Percentiles rank a stretch among this genome's conserved stretches.
These are phyloP conservation scores for Trialeurodes vaporariorum DNA, from an alignment of 1,140 invertebrate species.

Conservation along the genomic window DNA sequence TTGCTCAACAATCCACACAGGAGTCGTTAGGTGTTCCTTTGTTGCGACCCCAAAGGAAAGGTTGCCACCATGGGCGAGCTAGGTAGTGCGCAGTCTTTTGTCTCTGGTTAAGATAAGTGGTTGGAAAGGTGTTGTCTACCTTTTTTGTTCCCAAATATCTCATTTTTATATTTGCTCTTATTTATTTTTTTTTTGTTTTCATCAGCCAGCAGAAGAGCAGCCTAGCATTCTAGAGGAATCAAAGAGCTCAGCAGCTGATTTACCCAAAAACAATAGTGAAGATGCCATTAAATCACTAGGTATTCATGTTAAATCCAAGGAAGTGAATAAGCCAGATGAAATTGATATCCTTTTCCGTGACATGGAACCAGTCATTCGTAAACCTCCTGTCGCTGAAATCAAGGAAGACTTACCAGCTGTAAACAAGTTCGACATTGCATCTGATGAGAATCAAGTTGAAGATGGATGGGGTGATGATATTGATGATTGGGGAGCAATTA, in stretches of 20 bases:
- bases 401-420: constrained; percentile 26
- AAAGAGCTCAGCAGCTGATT: neutral
- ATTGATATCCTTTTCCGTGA: constrained; percentile 63
- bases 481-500: constrained; percentile 32
- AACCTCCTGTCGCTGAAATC: constrained; percentile 40
- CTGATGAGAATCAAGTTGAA: constrained; percentile 19
- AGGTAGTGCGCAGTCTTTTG: too few species aligned
- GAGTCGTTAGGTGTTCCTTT: too few species aligned
- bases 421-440: constrained; percentile 34
- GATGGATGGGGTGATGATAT: constrained; percentile 34
- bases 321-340: constrained; percentile 39
- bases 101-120: too few species aligned
- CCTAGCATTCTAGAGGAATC: neutral
- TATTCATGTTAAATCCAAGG: constrained; percentile 26
- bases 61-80: too few species aligned
- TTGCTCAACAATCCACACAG: too few species aligned
- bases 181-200: neutral
- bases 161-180: neutral
- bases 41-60: too few species aligned
- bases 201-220: neutral
- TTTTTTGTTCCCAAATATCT: too few species aligned
- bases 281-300: neutral
- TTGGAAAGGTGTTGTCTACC: too few species aligned
- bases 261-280: neutral
- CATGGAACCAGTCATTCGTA: constrained; percentile 68